Evolutionary conservation across 2,797 vertebrate genomes (phyloP).

Genomic region (Galago senegalensis): DNA sequence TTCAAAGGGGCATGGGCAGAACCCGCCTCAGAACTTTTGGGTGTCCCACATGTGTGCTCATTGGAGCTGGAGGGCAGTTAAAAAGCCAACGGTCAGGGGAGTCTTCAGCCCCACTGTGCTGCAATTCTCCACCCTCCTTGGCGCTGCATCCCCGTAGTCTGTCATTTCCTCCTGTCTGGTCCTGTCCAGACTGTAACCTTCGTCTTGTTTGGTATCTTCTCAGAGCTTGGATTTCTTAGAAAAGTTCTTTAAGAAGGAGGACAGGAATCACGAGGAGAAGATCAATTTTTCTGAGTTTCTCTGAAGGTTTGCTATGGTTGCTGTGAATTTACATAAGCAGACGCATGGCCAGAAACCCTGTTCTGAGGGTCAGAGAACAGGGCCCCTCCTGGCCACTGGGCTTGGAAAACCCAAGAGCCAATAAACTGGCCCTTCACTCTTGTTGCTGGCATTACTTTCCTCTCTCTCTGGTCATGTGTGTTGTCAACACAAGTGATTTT

Average conservation of each 20-base stretch:
- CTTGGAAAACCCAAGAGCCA: neutral
- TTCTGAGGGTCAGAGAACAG: neutral
- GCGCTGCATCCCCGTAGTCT: too few species aligned
- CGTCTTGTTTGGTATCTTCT: neutral
- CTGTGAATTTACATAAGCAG: neutral
- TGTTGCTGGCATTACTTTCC: neutral
- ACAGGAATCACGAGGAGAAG: neutral
- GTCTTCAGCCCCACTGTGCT: neutral
- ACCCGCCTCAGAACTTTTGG: neutral
- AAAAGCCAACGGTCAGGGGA: neutral
- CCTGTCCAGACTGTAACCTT: neutral
- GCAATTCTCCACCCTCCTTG: fast-evolving
- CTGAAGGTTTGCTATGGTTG: neutral
- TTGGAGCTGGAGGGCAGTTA: neutral
- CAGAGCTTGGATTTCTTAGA: neutral
- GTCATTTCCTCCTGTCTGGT: neutral
- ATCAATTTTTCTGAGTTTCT: neutral
- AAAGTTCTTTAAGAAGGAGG: neutral
- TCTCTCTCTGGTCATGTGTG: neutral
- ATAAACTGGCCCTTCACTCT: neutral
- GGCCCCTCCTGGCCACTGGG: too few species aligned
- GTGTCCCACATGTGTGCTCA: too few species aligned
- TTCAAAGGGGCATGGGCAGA: neutral
- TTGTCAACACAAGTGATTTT: neutral
- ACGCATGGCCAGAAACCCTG: neutral